Evolutionary conservation across 2,888 invertebrate genomes (phyloP).

Genomic region (Pterostichus niger): DNA sequence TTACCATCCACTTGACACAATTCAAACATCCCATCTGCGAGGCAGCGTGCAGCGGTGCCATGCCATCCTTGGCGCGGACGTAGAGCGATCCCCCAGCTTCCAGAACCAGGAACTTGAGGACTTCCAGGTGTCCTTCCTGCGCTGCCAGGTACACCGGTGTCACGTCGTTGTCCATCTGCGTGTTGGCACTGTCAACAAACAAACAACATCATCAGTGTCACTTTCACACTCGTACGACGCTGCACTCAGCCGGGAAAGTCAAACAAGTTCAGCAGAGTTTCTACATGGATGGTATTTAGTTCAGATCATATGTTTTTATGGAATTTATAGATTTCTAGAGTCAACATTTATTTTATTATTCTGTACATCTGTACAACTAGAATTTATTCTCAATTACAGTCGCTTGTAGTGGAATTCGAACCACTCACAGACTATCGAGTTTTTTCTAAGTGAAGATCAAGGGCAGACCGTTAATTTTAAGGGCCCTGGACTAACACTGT

Average conservation of each 20-base stretch:
- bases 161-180: constrained; percentile 95
- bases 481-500: too few relatives aligned
- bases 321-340: too few relatives aligned
- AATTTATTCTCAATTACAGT: not conserved
- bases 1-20: constrained; percentile 95
- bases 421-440: too few relatives aligned
- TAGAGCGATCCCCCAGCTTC: constrained; percentile 91
- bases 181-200: constrained; percentile 85
- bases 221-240: not conserved
- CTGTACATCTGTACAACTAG: too few relatives aligned
- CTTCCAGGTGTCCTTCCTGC: constrained; percentile 92
- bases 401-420: too few relatives aligned
- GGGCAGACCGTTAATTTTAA: too few relatives aligned
- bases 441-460: not conserved
- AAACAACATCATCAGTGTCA: constrained; percentile 67
- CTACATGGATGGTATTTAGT: too few relatives aligned
- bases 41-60: constrained; percentile 94
- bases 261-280: constrained; percentile 7
- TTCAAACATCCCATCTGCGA: constrained; percentile 93
- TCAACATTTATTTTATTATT: too few relatives aligned
- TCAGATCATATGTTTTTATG: too few relatives aligned
- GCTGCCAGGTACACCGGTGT: constrained; percentile 94
- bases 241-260: constrained; percentile 52
- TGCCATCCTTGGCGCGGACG: constrained; percentile 92
- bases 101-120: constrained; percentile 90